Percentiles rank a stretch among this genome's conserved stretches.
These are phyloP conservation scores for Alouatta caraya DNA, from an alignment of 2,797 vertebrate species.

Conservation along the genomic window DNA sequence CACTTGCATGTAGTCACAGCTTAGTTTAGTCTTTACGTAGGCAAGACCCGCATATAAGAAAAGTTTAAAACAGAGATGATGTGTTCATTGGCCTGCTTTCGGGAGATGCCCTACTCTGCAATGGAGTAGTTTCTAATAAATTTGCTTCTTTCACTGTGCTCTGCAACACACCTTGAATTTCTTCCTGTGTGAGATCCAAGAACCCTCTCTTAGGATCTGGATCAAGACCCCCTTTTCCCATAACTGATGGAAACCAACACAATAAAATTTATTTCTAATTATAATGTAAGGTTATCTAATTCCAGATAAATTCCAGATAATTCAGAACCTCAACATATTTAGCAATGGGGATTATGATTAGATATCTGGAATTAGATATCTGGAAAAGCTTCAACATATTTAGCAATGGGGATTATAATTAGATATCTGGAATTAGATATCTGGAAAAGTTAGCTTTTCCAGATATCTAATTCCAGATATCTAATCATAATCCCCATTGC, in stretches of 20 bases:
- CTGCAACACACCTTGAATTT: not conserved
- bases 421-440: no score
- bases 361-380: no score
- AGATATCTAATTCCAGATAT: not conserved
- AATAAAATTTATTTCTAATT: conserved; percentile 1
- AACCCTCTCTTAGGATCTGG: not conserved
- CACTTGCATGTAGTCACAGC: not conserved
- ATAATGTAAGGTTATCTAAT: not conserved
- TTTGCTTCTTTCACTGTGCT: not conserved
- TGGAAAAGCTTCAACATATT: no score
- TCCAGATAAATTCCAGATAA: not conserved
- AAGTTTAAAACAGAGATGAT: not conserved
- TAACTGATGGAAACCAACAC: not conserved
- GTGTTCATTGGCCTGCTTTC: not conserved
- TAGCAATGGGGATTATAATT: no score
- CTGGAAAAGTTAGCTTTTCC: no score
- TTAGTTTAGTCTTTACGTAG: not conserved
- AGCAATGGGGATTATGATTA: no score
- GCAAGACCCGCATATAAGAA: not conserved
- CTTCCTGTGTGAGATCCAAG: not conserved
- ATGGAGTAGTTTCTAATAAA: not conserved
- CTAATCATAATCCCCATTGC: not conserved
- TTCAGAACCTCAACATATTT: no score
- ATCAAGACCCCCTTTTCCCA: not conserved
- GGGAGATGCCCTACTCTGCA: not conserved